Base-by-base conservation (phyloP, 2,888 invertebrate species). In the Cheiracanthium punctorium region DNA sequence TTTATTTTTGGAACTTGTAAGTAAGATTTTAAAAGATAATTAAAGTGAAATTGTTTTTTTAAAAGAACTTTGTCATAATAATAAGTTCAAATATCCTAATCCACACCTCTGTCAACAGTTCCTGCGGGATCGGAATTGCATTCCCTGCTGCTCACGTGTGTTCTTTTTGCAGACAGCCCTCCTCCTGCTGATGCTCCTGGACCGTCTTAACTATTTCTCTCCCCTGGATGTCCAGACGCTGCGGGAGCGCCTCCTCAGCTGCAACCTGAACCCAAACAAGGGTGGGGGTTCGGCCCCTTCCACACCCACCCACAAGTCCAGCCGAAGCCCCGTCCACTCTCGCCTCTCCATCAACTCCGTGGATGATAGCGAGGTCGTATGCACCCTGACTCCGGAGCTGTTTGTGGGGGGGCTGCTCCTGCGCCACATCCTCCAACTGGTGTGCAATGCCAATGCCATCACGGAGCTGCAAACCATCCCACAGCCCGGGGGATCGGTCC, bases 361-460 rank as follows among this genome's bases (percentile, higher is more conserved):
- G 8, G 87, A 87, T 14, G 87, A 87, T 12, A 37, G 12, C 12
- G 81, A 87, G 1, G 20, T 77, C 41, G n/a, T 52, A 24, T 81
- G 77, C 14, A 72, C 81, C 10, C 77, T 80, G 0, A 65, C 48
- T 52, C 77, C 75, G 80, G 89, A 84, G 88, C 74, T 74, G n/a
- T 93, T 93, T 88, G 92, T 95, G 28, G 95, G 95, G 0, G 94
- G 95, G 0, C 90, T 95, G 7, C 91, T 97, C 43, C 92, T 96
- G 71, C 94, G 95, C 33, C 95, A 95, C 90, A 93, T 96, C 72
- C 94, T 95, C 0, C 98, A 98, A 92, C 93, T 97, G 75, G 94
- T 96, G 52, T 94, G 94, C 90, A 97, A 97, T 91, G 96, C 95
- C 0, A 95, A 96, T 91, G 95, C 95, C 0, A 93, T 94, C 85